phyloP scores from a whole-genome alignment of 2,113 vertebrate species.

The Rhinogobius similis region DNA sequence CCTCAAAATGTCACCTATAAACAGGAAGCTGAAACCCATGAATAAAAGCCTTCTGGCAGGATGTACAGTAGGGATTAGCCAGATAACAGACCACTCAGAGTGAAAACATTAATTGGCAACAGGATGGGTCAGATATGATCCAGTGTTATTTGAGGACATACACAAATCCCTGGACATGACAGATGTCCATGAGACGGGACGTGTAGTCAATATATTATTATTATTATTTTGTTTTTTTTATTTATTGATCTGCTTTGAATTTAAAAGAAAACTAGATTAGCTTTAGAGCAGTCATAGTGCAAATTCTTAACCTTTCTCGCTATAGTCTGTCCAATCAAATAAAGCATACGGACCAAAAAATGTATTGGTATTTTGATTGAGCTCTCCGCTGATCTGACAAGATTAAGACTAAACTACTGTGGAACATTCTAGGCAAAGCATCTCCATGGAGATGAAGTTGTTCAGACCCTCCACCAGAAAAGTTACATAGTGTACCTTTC shows the following conservation, averaged over 20 bases:
- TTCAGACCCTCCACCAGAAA: no score
- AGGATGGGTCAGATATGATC: slow-evolving; percentile 15
- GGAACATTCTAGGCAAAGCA: not conserved
- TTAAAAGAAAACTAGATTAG: not conserved
- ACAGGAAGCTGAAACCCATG: no score
- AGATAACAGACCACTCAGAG: slow-evolving; percentile 11
- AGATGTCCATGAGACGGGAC: slow-evolving; percentile 32
- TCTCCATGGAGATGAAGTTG: not conserved
- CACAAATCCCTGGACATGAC: slow-evolving; percentile 32
- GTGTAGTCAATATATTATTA: not conserved
- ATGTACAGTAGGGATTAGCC: not conserved
- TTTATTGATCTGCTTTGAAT: not conserved
- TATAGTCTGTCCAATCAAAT: no score
- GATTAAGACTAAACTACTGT: not conserved
- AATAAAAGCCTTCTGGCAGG: no score
- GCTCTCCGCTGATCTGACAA: no score
- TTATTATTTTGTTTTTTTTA: no score
- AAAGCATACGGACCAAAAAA: no score
- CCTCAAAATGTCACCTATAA: no score
- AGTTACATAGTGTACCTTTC: no score
- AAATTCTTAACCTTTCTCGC: not conserved
- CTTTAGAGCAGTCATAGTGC: not conserved
- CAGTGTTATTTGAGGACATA: slow-evolving; percentile 20
- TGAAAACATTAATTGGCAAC: slow-evolving; percentile 29
- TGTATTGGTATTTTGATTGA: no score